Base-by-base conservation (phyloP, 2,888 invertebrate genomes). In the Lithophane socia region DNA sequence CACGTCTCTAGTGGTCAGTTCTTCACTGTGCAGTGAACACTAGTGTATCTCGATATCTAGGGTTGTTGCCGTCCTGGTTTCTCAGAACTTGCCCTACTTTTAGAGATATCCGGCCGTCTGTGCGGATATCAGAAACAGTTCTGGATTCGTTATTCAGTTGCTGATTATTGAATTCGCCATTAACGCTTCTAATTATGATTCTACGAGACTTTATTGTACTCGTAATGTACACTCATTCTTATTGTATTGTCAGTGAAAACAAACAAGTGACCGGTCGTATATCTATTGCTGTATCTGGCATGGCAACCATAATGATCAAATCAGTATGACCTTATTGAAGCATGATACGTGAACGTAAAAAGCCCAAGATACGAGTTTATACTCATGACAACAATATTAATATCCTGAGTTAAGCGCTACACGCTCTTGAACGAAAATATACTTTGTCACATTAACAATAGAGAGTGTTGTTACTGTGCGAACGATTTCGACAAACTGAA, bases 321-420 rank as follows among this genome's bases (percentile, higher is more conserved):
- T 79, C 75, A 77, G 67, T 65, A 78, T 80, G 79, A 80, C 86
- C 80, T 79, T 88, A 88, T 84, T 80, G 79, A 77, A 86, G 72
- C 82, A 71, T 72, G 79, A 85, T 78, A 82, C 75, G 72, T 74
- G 75, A 81, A 85, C 79, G 77, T 87, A 84, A 86, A 87, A 87
- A 77, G 76, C 77, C 75, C 69, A 84, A 86, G 79, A 81, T 84
- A 86, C 87, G 73, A 82, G 76, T 81, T 77, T 77, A 70, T 75
- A 74, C 75, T 71, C 87, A 81, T 81, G 85, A 89, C 87, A 80
- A 82, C 73, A 89, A 84, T 81, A 89, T 89, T 86, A 87, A 89
- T 89, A 87, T 86, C 80, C 78, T 70, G 63, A 67, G 75, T 77
- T 73, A 79, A 77, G 44, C 70, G 64, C 64, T 72, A 37, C 65